Percentiles rank a stretch among this genome's conserved stretches.
phyloP scores from a whole-genome alignment of 2,113 vertebrate genomes.

The Pelusios castaneus region DNA sequence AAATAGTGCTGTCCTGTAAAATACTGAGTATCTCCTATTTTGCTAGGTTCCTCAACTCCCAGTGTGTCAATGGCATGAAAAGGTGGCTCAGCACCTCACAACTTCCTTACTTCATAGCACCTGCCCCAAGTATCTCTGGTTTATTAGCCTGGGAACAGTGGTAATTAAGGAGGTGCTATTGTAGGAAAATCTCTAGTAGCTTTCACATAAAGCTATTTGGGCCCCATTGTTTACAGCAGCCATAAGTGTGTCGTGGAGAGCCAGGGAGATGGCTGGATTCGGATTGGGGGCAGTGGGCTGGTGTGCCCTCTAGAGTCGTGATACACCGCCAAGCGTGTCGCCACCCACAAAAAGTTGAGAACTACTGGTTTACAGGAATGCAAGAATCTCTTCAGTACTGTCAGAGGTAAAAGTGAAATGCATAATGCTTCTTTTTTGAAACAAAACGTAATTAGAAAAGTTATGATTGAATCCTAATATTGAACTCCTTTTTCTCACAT shows the following conservation, averaged over 20 bases:
- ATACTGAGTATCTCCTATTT: neutral
- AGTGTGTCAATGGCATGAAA: constrained; percentile 28
- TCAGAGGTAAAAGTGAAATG: constrained; percentile 18
- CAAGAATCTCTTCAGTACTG: constrained; percentile 19
- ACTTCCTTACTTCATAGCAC: neutral
- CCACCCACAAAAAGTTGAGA: no score
- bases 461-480: constrained; percentile 7
- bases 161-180: neutral
- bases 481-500: constrained; percentile 4
- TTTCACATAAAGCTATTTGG: neutral
- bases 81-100: neutral
- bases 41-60: neutral
- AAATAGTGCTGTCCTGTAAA: constrained; percentile 2
- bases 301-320: no score
- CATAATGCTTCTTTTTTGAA: constrained; percentile 2
- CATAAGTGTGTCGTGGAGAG: no score
- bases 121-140: neutral
- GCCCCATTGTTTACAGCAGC: neutral
- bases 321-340: no score
- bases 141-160: neutral
- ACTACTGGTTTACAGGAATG: neutral
- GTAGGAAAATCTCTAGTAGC: constrained; percentile 18
- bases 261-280: no score
- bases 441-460: constrained; percentile 35
- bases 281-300: no score